Evolutionary conservation across 2,113 vertebrate species (phyloP).

Genomic region (Pseudopodoces humilis): DNA sequence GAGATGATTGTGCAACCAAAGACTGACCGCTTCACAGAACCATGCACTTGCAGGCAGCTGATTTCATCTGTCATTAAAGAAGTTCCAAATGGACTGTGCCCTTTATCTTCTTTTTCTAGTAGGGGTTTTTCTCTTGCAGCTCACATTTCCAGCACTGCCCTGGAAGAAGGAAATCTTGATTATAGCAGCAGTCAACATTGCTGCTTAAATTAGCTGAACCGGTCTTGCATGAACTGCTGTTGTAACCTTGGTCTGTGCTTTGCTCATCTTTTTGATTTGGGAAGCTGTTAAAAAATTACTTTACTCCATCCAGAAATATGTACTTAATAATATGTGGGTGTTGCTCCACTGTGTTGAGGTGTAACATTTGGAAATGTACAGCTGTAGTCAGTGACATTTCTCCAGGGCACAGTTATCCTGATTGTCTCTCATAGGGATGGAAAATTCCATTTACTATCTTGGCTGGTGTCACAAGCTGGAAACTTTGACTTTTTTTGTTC

Average conservation of each 20-base stretch:
- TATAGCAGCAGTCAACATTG: not conserved
- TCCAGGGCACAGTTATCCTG: not conserved
- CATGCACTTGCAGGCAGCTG: not conserved
- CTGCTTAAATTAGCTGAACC: not conserved
- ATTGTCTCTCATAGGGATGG: not conserved
- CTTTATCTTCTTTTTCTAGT: conserved; percentile 3
- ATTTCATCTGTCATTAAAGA: conserved; percentile 27
- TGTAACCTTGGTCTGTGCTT: not conserved
- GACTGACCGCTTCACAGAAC: conserved; percentile 31
- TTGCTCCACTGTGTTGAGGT: not conserved
- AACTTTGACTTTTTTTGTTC: not conserved
- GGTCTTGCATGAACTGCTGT: not conserved
- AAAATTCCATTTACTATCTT: conserved; percentile 43
- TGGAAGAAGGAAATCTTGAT: not conserved
- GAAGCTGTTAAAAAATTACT: not conserved
- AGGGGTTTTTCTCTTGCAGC: not conserved
- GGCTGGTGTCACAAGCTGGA: conserved; percentile 29
- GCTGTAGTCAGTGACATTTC: not conserved
- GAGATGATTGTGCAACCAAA: conserved; percentile 15
- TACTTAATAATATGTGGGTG: not conserved
- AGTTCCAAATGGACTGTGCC: not conserved
- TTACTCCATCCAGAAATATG: not conserved
- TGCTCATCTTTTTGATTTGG: not conserved
- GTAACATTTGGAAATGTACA: not conserved
- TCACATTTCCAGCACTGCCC: not conserved